Percentiles rank a stretch among this genome's conserved stretches.
These are phyloP conservation scores for Odontesthes bonariensis DNA, from an alignment of 2,113 vertebrate species.

Conservation along the genomic window DNA sequence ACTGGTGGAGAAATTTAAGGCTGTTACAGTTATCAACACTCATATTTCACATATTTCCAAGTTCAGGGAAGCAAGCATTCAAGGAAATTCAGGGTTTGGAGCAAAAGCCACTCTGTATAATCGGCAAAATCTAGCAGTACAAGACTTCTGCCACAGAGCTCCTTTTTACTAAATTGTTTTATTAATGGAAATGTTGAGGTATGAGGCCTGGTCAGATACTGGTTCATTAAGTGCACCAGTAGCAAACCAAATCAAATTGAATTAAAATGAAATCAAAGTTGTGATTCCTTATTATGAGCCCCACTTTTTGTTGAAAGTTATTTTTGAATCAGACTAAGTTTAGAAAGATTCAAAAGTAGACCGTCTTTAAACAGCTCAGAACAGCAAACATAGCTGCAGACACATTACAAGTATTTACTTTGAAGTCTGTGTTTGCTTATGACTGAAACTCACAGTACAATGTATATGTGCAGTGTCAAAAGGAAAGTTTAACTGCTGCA, in stretches of 20 bases:
- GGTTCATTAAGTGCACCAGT: neutral
- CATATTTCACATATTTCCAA: slow-evolving; percentile 11
- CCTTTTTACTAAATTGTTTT: neutral
- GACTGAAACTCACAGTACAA: neutral
- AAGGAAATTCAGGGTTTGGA: slow-evolving; percentile 15
- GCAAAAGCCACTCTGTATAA: slow-evolving; percentile 14
- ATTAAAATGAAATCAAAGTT: too few relatives aligned
- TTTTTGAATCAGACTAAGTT: too few relatives aligned
- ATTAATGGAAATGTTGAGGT: slow-evolving; percentile 6
- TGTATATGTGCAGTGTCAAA: slow-evolving; percentile 1
- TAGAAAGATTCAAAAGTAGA: neutral
- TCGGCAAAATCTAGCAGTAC: slow-evolving; percentile 7
- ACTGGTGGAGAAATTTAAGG: slow-evolving; percentile 3
- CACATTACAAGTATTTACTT: neutral
- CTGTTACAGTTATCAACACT: slow-evolving; percentile 3
- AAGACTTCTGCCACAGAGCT: neutral
- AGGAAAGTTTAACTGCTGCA: neutral
- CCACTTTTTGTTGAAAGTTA: neutral
- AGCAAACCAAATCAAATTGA: neutral
- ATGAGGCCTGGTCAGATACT: neutral
- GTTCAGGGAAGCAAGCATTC: neutral
- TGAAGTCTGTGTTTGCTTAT: neutral
- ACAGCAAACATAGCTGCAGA: too few relatives aligned
- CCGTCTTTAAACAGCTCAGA: neutral
- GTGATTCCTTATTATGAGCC: neutral